Percentiles rank a stretch among this genome's conserved stretches.
phyloP scores from a whole-genome alignment of 1,140 invertebrate genomes.

The Trichonephila clavata region DNA sequence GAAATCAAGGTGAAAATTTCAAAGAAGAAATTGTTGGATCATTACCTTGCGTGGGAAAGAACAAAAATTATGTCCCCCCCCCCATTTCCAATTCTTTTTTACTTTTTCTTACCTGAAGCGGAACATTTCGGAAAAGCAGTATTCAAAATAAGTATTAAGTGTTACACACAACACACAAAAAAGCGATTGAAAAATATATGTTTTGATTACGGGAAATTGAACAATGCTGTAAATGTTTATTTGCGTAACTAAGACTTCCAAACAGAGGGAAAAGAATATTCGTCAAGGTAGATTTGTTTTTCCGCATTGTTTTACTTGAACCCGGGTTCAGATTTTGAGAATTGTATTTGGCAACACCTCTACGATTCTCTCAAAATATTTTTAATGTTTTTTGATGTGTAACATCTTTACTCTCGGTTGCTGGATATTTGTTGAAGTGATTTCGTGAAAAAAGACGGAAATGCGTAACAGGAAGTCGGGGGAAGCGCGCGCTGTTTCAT shows the following conservation, averaged over 20 bases:
- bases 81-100: not conserved
- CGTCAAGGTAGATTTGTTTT: not conserved
- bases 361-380: no score
- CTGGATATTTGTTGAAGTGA: no score
- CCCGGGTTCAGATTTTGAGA: no score
- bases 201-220: not conserved
- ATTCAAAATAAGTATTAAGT: not conserved
- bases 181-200: not conserved
- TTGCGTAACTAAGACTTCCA: not conserved
- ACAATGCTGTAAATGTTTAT: not conserved
- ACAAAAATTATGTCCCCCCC: not conserved
- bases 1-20: not conserved
- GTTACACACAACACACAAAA: not conserved
- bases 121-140: not conserved
- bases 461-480: no score
- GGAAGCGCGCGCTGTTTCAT: no score
- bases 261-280: not conserved
- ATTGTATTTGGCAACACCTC: no score
- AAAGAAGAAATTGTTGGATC: not conserved
- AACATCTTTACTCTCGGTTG: no score
- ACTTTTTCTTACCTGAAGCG: not conserved
- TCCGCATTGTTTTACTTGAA: not conserved
- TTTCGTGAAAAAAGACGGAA: no score
- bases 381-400: no score
- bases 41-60: conserved; percentile 5